Base-by-base conservation (phyloP, 1,140 invertebrate species). In the Leptinotarsa texana region DNA sequence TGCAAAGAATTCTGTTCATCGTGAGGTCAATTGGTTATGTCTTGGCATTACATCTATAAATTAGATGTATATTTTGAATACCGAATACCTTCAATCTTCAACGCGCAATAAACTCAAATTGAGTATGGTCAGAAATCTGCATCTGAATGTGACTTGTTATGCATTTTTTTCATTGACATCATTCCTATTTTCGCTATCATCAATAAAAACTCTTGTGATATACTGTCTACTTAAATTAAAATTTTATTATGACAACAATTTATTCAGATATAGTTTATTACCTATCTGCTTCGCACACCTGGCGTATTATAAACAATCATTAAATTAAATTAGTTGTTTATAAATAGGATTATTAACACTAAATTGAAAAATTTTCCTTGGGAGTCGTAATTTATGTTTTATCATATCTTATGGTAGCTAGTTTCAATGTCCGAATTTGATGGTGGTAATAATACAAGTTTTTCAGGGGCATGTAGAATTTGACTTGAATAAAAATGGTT, bases 101-200 rank as follows among this genome's bases (percentile, higher is more conserved):
- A 11, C 8, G 33, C 33, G 8, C 33, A 42, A 42, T 11, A 42
- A 42, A 17, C 51, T 5, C 51, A 18, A 57, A 57, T 57, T 57
- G 51, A 57, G 51, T 57, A 57, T 57, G 51, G 51, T 57, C 51
- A 57, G 51, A 57, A 57, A 57, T 57, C 51, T 57, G 51, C 51
- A 57, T n/a, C 51, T 57, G 51, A 15, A 17, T 18, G 15, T 6
- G 5, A 57, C 51, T 57, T 15, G 51, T 13, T 57, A 57, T 18
- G 51, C n/a, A 57, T 18, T 17, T 18, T 57, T 57, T 17, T 4
- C 51, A 57, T 57, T 57, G 51, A 57, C 51, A 57, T 57, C 51
- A 57, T 57, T 17, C 51, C 51, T 57, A 57, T 57, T 57, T 57
- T 57, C 51, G 51, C 17, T 15, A 57, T 57, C 15, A 17, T 57